These are phyloP conservation scores for Bombus picipes DNA, from an alignment of 1,140 invertebrate genomes.

Conservation along the genomic window DNA sequence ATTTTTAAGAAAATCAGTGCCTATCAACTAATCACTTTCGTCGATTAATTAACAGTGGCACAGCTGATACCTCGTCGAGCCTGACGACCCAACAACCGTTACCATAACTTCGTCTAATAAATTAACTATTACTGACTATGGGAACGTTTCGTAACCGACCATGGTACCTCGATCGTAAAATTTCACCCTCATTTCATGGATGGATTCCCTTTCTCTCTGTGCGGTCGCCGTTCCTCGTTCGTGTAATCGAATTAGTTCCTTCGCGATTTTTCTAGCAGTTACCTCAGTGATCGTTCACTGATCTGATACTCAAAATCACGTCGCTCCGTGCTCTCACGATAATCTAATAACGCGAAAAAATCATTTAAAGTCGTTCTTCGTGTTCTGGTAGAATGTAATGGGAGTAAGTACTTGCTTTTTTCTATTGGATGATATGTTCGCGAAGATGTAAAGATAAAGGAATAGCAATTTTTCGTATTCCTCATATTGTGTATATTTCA, in stretches of 20 bases:
- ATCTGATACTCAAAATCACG: background rate
- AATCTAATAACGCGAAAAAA: background rate
- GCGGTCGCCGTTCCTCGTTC: background rate
- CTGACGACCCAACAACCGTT: constrained; percentile 2
- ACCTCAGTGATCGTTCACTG: background rate
- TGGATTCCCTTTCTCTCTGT: background rate
- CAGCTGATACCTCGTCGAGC: background rate
- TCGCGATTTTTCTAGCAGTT: background rate
- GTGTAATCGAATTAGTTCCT: background rate
- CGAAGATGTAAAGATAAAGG: no score
- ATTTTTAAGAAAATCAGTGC: background rate
- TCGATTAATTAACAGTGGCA: constrained; percentile 44
- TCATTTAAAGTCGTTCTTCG: background rate
- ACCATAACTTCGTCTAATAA: background rate
- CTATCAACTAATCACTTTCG: constrained; percentile 21
- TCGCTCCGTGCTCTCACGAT: background rate
- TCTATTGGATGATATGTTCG: no score
- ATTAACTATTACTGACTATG: background rate
- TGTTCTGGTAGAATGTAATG: no score
- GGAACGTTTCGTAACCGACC: background rate
- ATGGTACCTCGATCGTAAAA: background rate
- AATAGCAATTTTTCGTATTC: no score
- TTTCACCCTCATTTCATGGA: background rate
- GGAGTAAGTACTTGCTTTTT: no score
- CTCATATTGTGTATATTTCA: no score